Base-by-base conservation (phyloP, 2,113 vertebrate species). In the Bucco capensis region DNA sequence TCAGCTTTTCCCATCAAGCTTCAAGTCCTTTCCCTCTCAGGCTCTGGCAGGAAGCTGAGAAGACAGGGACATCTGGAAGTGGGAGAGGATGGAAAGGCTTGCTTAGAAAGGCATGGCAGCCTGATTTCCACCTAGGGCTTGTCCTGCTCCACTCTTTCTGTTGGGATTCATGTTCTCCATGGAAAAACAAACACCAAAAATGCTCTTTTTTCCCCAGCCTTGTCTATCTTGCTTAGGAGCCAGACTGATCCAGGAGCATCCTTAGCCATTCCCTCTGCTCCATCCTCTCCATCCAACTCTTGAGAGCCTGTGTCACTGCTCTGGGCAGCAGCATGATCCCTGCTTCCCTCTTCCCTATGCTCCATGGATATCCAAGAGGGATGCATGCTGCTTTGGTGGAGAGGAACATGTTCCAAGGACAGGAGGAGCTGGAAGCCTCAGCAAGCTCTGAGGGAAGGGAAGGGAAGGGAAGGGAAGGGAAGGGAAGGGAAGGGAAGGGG, bases 291-390 rank as follows among this genome's bases (percentile, higher is more conserved):
- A 8, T 8, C 33, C 50, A 7, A 15, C 76, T 49, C 61, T 37
- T 2, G 5, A 8, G 64, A 50, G 42, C 40, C 71, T 4, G 13
- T 25, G 49, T 27, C 30, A 6, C 30, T 4, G 37, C 40, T 60
- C 3, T 7, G 56, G 11, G 74, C n/a, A 21, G 5, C 2, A 21
- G 51, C 21, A 0, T 0, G 4, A 46, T 4, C 16, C 21, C 46
- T 0, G 31, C 64, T 57, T 40, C 16, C 31, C 51, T 40, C 24
- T 18, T 16, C 44, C 30, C 44, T 27, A 0, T 6, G 46, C n/a
- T 27, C 6, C n/a, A n/a, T n/a, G n/a, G n/a, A n/a, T n/a, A n/a
- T n/a, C n/a, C n/a, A n/a, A n/a, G n/a, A n/a, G n/a, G n/a, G n/a
- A n/a, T n/a, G n/a, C n/a, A n/a, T 0, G 11, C 3, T 4, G 44